These are phyloP conservation scores for Drosophila albomicans DNA, from an alignment of 1,140 invertebrate species.

Conservation along the genomic window DNA sequence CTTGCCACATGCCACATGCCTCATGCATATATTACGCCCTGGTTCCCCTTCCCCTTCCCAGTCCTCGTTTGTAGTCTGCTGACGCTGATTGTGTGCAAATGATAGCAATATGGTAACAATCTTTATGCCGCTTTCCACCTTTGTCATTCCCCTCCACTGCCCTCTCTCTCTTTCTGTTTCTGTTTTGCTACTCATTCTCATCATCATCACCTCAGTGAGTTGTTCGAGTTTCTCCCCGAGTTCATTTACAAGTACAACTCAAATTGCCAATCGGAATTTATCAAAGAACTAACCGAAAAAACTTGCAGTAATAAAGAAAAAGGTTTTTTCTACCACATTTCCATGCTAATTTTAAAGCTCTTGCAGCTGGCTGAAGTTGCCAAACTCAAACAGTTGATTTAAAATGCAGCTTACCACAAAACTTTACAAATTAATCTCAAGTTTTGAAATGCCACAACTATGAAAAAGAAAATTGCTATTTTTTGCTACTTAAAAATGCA, in stretches of 20 bases:
- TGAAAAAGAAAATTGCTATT: too few relatives aligned
- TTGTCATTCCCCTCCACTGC: background rate
- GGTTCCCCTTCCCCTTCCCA: background rate
- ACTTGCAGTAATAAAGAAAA: too few relatives aligned
- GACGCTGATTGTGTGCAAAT: constrained; percentile 78
- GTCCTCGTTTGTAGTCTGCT: constrained; percentile 48
- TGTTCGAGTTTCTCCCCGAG: background rate
- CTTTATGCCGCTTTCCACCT: constrained; percentile 64
- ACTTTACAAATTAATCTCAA: too few relatives aligned
- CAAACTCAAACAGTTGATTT: too few relatives aligned
- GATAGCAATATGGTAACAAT: constrained; percentile 82
- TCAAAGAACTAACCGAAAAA: too few relatives aligned
- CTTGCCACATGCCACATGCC: constrained; percentile 3
- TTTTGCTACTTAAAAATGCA: too few relatives aligned
- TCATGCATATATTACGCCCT: constrained; percentile 56
- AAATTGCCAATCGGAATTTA: too few relatives aligned
- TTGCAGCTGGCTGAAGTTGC: too few relatives aligned
- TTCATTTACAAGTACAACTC: background rate
- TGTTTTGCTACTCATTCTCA: background rate
- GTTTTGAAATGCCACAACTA: too few relatives aligned
- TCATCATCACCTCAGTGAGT: background rate
- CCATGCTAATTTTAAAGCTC: too few relatives aligned
- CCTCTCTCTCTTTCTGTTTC: background rate
- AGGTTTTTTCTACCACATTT: too few relatives aligned
- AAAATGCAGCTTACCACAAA: too few relatives aligned